Conservation (phyloP, 1,140 invertebrate species). For the Paraescarpia echinospica region DNA sequence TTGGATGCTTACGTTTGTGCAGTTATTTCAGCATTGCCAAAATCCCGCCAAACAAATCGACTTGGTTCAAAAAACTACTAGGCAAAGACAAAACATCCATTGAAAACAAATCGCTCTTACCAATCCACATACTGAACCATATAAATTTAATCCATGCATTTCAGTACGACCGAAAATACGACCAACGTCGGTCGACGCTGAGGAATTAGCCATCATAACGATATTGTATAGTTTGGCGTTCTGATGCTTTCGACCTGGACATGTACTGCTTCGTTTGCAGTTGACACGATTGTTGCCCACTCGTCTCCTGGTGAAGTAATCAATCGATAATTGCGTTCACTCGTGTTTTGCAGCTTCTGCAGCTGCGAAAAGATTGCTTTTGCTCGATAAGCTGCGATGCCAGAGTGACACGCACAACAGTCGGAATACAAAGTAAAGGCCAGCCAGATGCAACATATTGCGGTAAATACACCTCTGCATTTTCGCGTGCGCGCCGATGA, state of each 20-base stretch:
- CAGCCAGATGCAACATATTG: neutral
- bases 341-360: neutral
- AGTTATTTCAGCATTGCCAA: neutral
- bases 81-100: neutral
- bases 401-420: neutral
- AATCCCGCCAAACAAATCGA: neutral
- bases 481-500: neutral
- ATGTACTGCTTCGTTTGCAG: neutral
- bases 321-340: neutral
- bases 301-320: neutral
- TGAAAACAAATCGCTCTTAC: neutral
- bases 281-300: neutral
- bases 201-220: neutral
- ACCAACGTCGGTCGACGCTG: neutral
- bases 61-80: neutral
- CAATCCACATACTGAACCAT: neutral
- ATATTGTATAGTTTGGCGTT: neutral
- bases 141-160: neutral
- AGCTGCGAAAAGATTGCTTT: neutral
- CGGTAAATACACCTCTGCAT: neutral
- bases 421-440: neutral
- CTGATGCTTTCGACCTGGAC: neutral
- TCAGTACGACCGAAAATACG: neutral
- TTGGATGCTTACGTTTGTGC: neutral
- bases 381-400: neutral